phyloP scores from a whole-genome alignment of 2,797 vertebrate genomes.

The Sphaeramia orbicularis region DNA sequence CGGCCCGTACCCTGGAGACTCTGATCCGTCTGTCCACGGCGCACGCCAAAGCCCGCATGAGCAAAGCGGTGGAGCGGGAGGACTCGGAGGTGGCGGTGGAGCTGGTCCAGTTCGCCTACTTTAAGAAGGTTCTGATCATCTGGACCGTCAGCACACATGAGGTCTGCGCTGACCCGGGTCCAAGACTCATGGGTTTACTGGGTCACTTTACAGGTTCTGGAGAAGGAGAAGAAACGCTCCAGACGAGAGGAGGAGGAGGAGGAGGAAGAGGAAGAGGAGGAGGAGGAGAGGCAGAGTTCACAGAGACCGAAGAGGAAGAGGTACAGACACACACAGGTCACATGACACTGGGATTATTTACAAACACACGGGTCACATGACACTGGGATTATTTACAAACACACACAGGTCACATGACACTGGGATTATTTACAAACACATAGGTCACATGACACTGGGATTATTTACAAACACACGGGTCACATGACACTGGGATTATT shows the following conservation, averaged over 20 bases:
- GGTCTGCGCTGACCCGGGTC: no score
- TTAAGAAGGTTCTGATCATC: no score
- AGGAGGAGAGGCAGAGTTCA: constrained; percentile 70
- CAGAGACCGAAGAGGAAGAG: constrained; percentile 85
- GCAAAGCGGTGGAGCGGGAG: constrained; percentile 91
- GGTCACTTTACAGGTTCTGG: constrained; percentile 86
- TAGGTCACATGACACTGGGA: no score
- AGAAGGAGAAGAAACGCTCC: constrained; percentile 94
- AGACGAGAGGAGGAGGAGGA: constrained; percentile 86
- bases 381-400: no score
- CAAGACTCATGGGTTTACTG: not conserved
- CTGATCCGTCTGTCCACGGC: constrained; percentile 96
- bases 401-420: no score
- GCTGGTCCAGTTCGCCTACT: constrained; percentile 97
- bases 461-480: no score
- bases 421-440: no score
- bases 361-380: no score
- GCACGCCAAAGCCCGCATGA: constrained; percentile 97
- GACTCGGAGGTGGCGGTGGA: constrained; percentile 94
- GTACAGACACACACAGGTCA: constrained; percentile 72
- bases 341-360: no score
- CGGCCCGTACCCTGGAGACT: constrained; percentile 94
- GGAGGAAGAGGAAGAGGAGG: constrained; percentile 86
- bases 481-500: no score
- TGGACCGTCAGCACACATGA: no score